Percentiles rank a stretch among this genome's conserved stretches.
phyloP scores from a whole-genome alignment of 2,888 invertebrate genomes.

The Poecilobothrus nobilitatus region DNA sequence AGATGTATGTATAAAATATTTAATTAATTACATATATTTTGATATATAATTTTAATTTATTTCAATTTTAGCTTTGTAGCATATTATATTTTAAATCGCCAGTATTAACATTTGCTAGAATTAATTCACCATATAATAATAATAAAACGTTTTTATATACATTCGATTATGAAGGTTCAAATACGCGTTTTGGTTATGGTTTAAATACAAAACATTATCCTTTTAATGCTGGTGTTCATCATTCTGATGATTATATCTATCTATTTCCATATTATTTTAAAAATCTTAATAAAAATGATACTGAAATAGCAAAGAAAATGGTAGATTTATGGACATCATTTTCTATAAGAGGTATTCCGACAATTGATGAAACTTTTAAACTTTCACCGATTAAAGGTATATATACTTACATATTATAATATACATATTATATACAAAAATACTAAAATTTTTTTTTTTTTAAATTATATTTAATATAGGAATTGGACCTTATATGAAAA shows the following conservation, averaged over 20 bases:
- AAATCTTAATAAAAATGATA: conserved; percentile 36
- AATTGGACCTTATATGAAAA: conserved; percentile 40
- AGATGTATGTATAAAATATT: conserved; percentile 41
- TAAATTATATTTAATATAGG: background rate
- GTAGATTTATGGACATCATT: conserved; percentile 44
- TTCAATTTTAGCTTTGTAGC: conserved; percentile 27
- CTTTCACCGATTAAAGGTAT: conserved; percentile 23
- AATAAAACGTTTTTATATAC: conserved; percentile 45
- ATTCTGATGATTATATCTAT: conserved; percentile 54
- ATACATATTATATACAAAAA: background rate
- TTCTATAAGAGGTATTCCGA: conserved; percentile 36
- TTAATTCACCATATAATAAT: conserved; percentile 28
- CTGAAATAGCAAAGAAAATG: conserved; percentile 43
- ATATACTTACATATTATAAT: background rate
- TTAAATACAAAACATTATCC: conserved; percentile 42
- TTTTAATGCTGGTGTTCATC: conserved; percentile 48
- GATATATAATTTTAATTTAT: background rate
- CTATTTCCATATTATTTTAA: conserved; percentile 44
- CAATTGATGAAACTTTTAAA: conserved; percentile 13
- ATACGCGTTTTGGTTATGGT: conserved; percentile 44
- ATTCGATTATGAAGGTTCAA: conserved; percentile 45
- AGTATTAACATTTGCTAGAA: conserved; percentile 37
- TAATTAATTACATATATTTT: background rate
- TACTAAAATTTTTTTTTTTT: background rate
- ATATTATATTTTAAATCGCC: conserved; percentile 42